phyloP scores from a whole-genome alignment of 2,113 vertebrate genomes.

The Tyto alba region DNA sequence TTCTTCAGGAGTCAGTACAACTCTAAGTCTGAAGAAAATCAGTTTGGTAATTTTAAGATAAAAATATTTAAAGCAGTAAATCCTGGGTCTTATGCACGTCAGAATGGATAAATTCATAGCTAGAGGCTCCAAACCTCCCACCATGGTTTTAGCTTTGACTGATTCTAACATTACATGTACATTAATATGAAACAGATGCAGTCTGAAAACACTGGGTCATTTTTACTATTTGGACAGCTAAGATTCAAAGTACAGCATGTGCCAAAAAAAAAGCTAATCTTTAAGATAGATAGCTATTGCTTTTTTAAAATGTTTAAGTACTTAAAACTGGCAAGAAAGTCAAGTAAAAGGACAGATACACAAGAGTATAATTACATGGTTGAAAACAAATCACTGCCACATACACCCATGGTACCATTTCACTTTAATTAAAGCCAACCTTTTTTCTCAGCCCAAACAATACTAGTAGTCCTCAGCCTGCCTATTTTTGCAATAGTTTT shows the following conservation, averaged over 20 bases:
- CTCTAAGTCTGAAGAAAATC: background rate
- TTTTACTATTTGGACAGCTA: background rate
- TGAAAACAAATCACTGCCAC: background rate
- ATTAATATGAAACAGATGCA: background rate
- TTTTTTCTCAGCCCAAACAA: background rate
- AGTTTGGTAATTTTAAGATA: background rate
- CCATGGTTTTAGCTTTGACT: background rate
- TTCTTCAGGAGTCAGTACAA: background rate
- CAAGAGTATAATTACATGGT: background rate
- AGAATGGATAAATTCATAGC: background rate
- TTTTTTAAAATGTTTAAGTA: background rate
- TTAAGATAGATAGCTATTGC: background rate
- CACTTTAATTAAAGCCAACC: background rate
- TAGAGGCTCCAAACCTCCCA: background rate
- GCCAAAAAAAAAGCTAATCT: background rate
- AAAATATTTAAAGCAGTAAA: background rate
- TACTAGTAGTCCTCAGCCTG: background rate
- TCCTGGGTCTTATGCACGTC: background rate
- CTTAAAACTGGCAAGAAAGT: background rate
- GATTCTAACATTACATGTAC: accelerated
- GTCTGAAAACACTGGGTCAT: background rate
- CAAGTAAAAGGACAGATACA: background rate
- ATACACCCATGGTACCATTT: background rate
- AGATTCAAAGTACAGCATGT: background rate
- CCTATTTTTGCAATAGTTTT: background rate